Conservation (phyloP, 2,797 vertebrate genomes). For the Cuculus canorus region DNA sequence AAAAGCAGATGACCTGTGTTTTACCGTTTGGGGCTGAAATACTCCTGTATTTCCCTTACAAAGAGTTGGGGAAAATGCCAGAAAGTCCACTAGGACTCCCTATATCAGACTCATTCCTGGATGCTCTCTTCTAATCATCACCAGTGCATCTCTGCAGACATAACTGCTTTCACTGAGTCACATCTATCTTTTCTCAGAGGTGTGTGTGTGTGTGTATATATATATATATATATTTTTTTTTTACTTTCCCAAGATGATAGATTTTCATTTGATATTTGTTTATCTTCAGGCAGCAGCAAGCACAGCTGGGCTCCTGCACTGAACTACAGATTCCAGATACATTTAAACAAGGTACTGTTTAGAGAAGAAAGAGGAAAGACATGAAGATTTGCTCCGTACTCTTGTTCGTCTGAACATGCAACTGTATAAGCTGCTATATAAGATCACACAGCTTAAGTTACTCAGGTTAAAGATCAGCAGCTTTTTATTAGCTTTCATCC, state of each 20-base stretch:
- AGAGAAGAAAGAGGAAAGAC: background rate
- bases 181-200: background rate
- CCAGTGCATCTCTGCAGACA: background rate
- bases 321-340: background rate
- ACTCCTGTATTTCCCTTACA: background rate
- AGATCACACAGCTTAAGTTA: background rate
- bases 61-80: background rate
- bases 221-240: background rate
- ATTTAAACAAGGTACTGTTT: background rate
- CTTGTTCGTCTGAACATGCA: background rate
- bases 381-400: background rate
- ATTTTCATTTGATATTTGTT: conserved; percentile 9
- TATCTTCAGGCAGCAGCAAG: background rate
- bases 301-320: background rate
- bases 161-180: background rate
- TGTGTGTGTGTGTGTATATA: too few relatives aligned
- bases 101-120: background rate
- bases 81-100: background rate
- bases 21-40: background rate
- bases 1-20: background rate
- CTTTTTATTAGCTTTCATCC: background rate
- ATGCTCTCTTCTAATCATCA: background rate
- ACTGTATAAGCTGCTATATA: background rate
- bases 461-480: background rate
- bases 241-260: background rate